Evolutionary conservation across 2,888 invertebrate species (phyloP), one percentile per base, ranked within the genome.

Genomic region (Torymus aiolomorphi): DNA sequence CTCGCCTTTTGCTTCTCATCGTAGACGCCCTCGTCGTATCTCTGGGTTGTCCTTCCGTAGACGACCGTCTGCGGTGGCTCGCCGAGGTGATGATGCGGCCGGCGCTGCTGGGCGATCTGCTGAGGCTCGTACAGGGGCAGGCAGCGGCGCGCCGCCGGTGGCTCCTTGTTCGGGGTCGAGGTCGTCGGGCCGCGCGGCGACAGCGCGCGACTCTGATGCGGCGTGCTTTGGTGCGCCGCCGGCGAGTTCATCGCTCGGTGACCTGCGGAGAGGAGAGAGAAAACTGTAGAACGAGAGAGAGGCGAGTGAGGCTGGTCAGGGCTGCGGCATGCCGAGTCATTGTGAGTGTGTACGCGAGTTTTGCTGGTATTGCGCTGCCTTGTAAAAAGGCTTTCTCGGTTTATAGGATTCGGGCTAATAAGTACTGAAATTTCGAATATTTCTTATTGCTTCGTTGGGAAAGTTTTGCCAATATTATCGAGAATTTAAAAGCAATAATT

Each of bases 121-220:
- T 8, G 20, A 3, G 24, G 66, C 57, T 82, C 89, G 18, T 85
- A 80, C 14, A 90, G 80, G 0, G 90, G 90, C 16, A 90, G 84
- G 80, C 90, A 90, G 78, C 90, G 84, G 20, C 90, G 83, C 0
- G 90, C 90, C 42, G 90, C 88, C 4, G 86, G 86, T 2, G 87
- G 82, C 76, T 90, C 89, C 82, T 90, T 90, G 80, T 88, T 90
- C 13, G 90, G 90, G 2, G 90, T 90, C 14, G 90, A 90, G 0
- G 90, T 88, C 74, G 88, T 88, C 0, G 88, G 87, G 18, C 88
- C 62, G 12, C 70, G 82, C 3, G 86, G 83, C 2, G 88, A 86
- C 54, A 85, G 86, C 8, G 84, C 80, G 11, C 88, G 86, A 57
- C 85, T 82, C 10, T 87, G 20, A 20, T 20, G 88, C 0, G 88